Conservation (phyloP, 2,888 invertebrate genomes). For the Nysson spinosus region DNA sequence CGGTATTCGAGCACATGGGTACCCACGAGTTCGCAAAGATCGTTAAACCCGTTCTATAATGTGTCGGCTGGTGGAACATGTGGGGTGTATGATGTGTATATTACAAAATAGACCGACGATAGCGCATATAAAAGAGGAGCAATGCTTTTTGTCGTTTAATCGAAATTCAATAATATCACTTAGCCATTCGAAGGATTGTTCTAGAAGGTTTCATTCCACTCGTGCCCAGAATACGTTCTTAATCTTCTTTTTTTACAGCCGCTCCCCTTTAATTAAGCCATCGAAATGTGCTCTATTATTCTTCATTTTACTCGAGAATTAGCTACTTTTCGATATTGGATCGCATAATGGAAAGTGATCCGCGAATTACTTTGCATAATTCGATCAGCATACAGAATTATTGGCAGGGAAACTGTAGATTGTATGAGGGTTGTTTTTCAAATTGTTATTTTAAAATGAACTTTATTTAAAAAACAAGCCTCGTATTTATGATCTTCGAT, state of each 20-base stretch:
- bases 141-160: constrained; percentile 53
- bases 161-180: constrained; percentile 58
- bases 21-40: constrained; percentile 1
- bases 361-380: too few relatives aligned
- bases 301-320: neutral
- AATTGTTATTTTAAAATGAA: too few relatives aligned
- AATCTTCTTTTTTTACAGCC: constrained; percentile 4
- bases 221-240: constrained; percentile 12
- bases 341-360: too few relatives aligned
- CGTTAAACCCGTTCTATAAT: neutral
- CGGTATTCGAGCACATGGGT: constrained; percentile 4
- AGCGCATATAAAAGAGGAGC: constrained; percentile 16
- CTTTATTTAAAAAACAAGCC: too few relatives aligned
- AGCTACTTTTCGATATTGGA: too few relatives aligned
- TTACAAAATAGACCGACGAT: constrained; percentile 17
- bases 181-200: constrained; percentile 20
- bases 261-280: constrained; percentile 37
- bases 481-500: too few relatives aligned
- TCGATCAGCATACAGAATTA: too few relatives aligned
- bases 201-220: constrained; percentile 11
- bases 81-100: constrained; percentile 3
- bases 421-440: too few relatives aligned
- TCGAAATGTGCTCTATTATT: neutral
- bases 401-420: too few relatives aligned
- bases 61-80: neutral